Evolutionary conservation across 2,797 vertebrate genomes (phyloP).

Genomic region (Pipistrellus pygmaeus): DNA sequence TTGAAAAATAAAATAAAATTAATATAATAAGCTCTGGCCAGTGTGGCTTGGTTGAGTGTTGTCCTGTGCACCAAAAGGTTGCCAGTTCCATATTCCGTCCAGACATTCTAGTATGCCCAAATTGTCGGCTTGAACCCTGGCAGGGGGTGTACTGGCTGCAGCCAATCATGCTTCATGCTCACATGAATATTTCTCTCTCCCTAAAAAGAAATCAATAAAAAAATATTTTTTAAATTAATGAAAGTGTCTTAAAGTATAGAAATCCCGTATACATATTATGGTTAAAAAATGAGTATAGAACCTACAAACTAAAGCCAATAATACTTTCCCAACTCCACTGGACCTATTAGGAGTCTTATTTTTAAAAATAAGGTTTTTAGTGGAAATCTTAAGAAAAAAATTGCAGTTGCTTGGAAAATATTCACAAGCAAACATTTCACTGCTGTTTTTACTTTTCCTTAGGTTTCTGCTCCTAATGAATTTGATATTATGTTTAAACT

Average conservation of each 20-base stretch:
- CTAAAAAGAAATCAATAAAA: too few relatives aligned
- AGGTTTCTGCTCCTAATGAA: constrained; percentile 93
- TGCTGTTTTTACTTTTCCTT: constrained; percentile 62
- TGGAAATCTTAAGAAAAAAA: constrained; percentile 21
- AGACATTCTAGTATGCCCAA: neutral
- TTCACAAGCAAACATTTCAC: constrained; percentile 18
- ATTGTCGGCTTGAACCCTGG: neutral
- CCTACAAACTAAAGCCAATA: neutral
- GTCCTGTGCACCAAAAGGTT: neutral
- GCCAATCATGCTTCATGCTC: neutral
- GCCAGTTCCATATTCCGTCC: neutral
- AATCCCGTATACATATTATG: neutral
- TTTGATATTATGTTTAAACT: constrained; percentile 94
- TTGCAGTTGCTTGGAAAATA: neutral
- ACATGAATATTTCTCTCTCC: neutral
- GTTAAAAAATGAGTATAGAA: neutral
- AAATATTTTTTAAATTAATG: neutral
- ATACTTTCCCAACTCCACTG: neutral
- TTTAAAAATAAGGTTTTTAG: constrained; percentile 25
- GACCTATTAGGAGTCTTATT: neutral
- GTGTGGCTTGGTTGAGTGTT: neutral
- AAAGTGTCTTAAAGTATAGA: constrained; percentile 35
- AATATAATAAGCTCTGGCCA: neutral
- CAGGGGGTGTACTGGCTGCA: neutral
- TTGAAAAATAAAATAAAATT: neutral